Conservation (phyloP, 2,888 invertebrate genomes). For the Omphaloscelis lunosa region DNA sequence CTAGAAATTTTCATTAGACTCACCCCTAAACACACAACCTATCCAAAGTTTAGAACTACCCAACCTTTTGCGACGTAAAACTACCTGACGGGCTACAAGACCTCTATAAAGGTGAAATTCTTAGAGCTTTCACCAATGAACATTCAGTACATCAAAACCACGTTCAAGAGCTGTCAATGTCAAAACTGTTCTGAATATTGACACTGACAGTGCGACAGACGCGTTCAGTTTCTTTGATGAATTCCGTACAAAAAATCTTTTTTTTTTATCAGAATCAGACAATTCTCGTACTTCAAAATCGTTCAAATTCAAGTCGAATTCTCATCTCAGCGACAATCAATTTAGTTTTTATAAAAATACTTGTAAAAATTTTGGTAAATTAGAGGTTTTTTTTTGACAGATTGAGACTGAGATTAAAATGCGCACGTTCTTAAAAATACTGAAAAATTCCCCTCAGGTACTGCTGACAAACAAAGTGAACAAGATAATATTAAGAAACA, state of each 20-base stretch:
- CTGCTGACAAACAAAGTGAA: slow-evolving; percentile 65
- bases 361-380: neutral
- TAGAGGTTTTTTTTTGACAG: neutral
- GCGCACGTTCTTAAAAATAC: neutral
- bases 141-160: too few relatives aligned
- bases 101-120: neutral
- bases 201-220: too few relatives aligned
- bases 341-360: neutral
- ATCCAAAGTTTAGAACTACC: neutral
- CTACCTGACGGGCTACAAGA: neutral
- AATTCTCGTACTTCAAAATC: neutral
- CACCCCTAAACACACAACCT: neutral
- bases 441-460: neutral
- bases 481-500: slow-evolving; percentile 73
- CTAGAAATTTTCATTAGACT: neutral
- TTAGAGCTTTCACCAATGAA: too few relatives aligned
- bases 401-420: neutral
- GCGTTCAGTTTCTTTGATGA: too few relatives aligned
- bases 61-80: neutral
- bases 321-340: neutral
- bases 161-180: too few relatives aligned
- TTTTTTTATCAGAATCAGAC: neutral
- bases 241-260: neutral
- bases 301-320: neutral
- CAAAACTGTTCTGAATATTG: too few relatives aligned